Evolutionary conservation across 2,797 vertebrate species (phyloP).

Genomic region (Phataginus tetradactyla): DNA sequence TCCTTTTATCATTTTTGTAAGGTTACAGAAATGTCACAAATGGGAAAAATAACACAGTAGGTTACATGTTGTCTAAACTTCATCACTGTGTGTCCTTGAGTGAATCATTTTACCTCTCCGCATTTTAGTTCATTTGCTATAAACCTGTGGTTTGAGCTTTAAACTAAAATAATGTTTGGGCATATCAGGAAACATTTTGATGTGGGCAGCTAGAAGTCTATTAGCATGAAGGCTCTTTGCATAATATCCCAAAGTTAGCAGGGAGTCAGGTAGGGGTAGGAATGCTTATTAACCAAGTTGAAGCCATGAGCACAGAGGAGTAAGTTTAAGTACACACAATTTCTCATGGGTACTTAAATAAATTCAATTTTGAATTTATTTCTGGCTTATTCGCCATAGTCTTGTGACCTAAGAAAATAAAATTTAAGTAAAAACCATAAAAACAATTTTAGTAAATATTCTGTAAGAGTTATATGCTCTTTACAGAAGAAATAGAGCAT

Average conservation of each 20-base stretch:
- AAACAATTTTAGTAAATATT: not conserved
- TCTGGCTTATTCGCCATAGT: not conserved
- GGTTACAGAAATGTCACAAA: not conserved
- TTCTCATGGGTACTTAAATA: not conserved
- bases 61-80: not conserved
- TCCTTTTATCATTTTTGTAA: not conserved
- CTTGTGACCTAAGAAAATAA: not conserved
- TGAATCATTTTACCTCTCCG: not conserved
- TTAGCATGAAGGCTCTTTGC: not conserved
- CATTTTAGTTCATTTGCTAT: not conserved
- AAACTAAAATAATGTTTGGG: not conserved
- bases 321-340: not conserved
- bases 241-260: too few species aligned
- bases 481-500: not conserved
- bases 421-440: not conserved
- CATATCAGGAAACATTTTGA: not conserved
- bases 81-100: not conserved
- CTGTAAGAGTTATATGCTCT: too few species aligned
- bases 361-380: not conserved
- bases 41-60: not conserved
- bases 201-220: not conserved
- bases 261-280: too few species aligned
- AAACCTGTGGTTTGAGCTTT: not conserved
- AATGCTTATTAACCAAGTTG: not conserved
- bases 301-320: not conserved